Base-by-base conservation (phyloP, 1,140 invertebrate genomes). In the Drosophila nebulosa region DNA sequence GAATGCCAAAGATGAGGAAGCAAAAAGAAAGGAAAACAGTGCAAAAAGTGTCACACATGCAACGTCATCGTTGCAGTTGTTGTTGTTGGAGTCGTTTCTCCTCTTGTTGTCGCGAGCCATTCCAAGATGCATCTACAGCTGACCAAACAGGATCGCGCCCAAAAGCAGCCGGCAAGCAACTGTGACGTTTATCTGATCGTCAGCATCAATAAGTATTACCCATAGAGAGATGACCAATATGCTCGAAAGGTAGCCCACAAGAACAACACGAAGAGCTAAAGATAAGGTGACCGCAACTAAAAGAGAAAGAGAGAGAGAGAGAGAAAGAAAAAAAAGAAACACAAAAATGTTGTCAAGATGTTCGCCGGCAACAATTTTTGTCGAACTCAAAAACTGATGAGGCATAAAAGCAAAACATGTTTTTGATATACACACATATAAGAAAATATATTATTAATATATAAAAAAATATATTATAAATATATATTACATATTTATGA, bases 11-110 rank as follows among this genome's bases (percentile, higher is more conserved):
- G 74, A 76, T 76, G 70, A 76, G 74, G 70, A 76, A 76, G 74
- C 61, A 65, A 57, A 32, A 24, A 10, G 39, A 46, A 46, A 46
- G 39, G 39, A 46, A 46, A 46, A 46, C 39, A 35, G 52, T 55
- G 58, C 73, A 53, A 73, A 65, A 73, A 68, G 70, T 76, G 74
- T 76, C 74, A 76, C 74, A 76, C 74, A 73, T 73, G 70, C 74
- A 76, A 73, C 64, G 64, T 76, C 69, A 73, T 72, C 69, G 57
- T 73, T 73, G 61, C 30, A 58, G 57, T 73, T 73, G 61, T 79
- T 72, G 64, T 62, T 79, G 77, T 79, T 74, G 70, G 57, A 65
- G 66, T 58, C 76, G 66, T 66, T 46, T 50, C 51, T 59, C 50
- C 12, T 24, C 59, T 39, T 55, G 42, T 64, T 36, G 36, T 73